These are phyloP conservation scores for Ctenopoma kingsleyae DNA, from an alignment of 2,797 vertebrate genomes.

Conservation along the genomic window DNA sequence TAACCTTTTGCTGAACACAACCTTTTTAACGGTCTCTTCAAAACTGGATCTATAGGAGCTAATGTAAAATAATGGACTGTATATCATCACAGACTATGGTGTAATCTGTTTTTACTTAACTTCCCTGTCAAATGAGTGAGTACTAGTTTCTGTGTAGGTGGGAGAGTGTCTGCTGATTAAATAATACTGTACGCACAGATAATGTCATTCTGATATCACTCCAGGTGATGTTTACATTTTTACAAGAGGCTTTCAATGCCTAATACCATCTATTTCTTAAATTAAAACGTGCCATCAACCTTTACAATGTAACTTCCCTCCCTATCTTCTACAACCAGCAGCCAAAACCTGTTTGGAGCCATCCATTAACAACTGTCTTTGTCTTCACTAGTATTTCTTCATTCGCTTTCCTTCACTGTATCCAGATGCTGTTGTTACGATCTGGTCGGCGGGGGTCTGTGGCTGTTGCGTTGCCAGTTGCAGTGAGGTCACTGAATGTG, in stretches of 20 bases:
- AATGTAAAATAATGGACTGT: constrained; percentile 20
- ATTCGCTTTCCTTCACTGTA: constrained; percentile 87
- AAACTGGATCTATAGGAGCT: constrained; percentile 6
- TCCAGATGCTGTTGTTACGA: constrained; percentile 95
- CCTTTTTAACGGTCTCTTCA: constrained; percentile 6
- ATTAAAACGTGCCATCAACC: constrained; percentile 52
- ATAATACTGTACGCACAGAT: constrained; percentile 72
- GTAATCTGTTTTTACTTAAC: constrained; percentile 31
- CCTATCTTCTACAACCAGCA: constrained; percentile 28
- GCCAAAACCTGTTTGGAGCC: constrained; percentile 66
- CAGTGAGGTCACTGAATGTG: constrained; percentile 95
- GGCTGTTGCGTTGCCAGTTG: constrained; percentile 79
- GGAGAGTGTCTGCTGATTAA: constrained; percentile 59
- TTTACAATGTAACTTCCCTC: constrained; percentile 10
- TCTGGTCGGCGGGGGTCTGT: constrained; percentile 90
- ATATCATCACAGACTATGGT: constrained; percentile 15
- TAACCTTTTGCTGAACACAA: not conserved
- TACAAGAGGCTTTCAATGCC: constrained; percentile 34
- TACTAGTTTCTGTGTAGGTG: constrained; percentile 21
- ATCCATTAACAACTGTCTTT: constrained; percentile 30
- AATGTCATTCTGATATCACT: constrained; percentile 63
- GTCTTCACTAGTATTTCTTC: constrained; percentile 23
- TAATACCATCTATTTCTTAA: constrained; percentile 32
- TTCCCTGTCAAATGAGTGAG: constrained; percentile 26
- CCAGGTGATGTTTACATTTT: constrained; percentile 69